Conservation (phyloP, 2,113 vertebrate species). For the Pedionomus torquatus region DNA sequence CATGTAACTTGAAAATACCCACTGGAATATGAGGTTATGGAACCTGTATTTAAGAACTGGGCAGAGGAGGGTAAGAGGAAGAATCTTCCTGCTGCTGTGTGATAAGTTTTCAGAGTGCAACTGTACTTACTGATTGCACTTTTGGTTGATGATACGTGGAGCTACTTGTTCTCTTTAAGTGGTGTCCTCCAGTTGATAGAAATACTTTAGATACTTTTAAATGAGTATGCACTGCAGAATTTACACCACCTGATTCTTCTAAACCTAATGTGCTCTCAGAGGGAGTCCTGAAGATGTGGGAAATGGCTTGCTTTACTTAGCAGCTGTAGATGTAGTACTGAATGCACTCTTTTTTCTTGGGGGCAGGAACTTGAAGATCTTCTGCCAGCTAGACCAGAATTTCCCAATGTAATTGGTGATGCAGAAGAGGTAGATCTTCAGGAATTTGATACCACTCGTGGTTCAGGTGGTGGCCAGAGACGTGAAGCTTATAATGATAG, state of each 20-base stretch:
- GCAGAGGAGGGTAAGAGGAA: neutral
- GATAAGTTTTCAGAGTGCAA: neutral
- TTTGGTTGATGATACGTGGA: neutral
- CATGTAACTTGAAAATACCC: neutral
- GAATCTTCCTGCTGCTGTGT: neutral
- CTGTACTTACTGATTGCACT: conserved; percentile 5
- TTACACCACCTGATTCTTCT: neutral
- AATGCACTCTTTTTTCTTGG: neutral
- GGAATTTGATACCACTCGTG: conserved; percentile 91
- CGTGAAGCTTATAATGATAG: conserved; percentile 97
- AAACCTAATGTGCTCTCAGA: neutral
- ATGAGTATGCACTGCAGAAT: neutral
- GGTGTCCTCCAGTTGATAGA: neutral
- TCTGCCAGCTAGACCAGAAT: conserved; percentile 92
- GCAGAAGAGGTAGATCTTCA: conserved; percentile 96
- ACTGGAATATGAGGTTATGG: neutral
- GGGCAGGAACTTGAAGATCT: conserved; percentile 94
- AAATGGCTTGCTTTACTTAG: neutral
- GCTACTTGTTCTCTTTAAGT: neutral
- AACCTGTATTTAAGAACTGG: neutral
- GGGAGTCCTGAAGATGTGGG: neutral
- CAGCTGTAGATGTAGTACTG: neutral
- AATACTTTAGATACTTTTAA: neutral
- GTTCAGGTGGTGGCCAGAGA: conserved; percentile 87
- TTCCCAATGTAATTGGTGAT: conserved; percentile 87